phyloP scores from a whole-genome alignment of 1,140 invertebrate species.

The Papilio polyxenes region DNA sequence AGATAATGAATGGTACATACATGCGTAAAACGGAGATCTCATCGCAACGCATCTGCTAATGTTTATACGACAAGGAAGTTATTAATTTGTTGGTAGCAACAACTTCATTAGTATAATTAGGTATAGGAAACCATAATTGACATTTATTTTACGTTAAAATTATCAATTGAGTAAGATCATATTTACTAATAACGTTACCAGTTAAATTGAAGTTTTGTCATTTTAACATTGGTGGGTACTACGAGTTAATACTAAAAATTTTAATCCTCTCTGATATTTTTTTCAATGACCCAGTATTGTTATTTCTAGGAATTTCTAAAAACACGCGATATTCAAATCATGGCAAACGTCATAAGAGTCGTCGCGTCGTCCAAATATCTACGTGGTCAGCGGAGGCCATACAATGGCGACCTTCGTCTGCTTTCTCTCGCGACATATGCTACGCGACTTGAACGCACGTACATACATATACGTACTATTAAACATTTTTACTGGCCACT shows the following conservation, averaged over 20 bases:
- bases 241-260: too few species aligned
- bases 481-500: neutral
- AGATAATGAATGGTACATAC: neutral
- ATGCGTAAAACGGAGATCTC: neutral
- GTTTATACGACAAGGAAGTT: slow-evolving; percentile 7
- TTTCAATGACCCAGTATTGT: neutral
- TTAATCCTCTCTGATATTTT: too few species aligned
- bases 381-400: slow-evolving; percentile 12
- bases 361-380: slow-evolving; percentile 28
- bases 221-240: too few species aligned
- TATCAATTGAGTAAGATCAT: neutral
- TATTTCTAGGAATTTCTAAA: neutral
- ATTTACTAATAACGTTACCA: too few species aligned
- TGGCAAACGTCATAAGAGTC: slow-evolving; percentile 29
- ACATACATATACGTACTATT: neutral
- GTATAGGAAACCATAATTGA: neutral
- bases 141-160: neutral
- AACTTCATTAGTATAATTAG: neutral
- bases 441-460: neutral
- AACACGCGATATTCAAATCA: neutral
- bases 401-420: slow-evolving; percentile 40
- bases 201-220: too few species aligned
- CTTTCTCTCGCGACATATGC: slow-evolving; percentile 42
- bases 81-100: slow-evolving; percentile 3
- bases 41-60: slow-evolving; percentile 7